A percentile compares a stretch with the other conserved stretches of the same genome.
phyloP scores from a whole-genome alignment of 2,888 invertebrate species.

The Maniola hyperantus region DNA sequence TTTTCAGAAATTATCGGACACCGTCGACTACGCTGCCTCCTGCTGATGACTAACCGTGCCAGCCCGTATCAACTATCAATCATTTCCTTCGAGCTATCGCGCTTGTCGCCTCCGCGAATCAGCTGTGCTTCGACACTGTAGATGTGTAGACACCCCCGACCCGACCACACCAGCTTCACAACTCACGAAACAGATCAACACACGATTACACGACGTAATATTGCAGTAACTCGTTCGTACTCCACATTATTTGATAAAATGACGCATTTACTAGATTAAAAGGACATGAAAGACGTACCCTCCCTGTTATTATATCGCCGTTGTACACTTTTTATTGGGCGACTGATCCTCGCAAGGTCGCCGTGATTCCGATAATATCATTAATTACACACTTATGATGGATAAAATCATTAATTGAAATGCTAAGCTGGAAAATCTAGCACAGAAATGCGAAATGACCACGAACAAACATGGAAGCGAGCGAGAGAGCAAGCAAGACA shows the following conservation, averaged over 20 bases:
- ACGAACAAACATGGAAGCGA: slow-evolving; percentile 83
- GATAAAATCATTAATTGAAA: slow-evolving; percentile 73
- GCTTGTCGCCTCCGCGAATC: slow-evolving; percentile 74
- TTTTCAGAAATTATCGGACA: slow-evolving; percentile 55
- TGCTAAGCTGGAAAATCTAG: slow-evolving; percentile 76
- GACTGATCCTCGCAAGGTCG: slow-evolving; percentile 78
- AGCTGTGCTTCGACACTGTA: slow-evolving; percentile 62
- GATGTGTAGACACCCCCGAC: slow-evolving; percentile 47
- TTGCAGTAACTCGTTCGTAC: slow-evolving; percentile 56
- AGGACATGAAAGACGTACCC: slow-evolving; percentile 81
- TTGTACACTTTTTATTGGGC: slow-evolving; percentile 72
- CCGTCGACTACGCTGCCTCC: slow-evolving; percentile 64
- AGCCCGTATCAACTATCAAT: slow-evolving; percentile 67
- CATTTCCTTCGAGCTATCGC: slow-evolving; percentile 63
- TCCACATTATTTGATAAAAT: slow-evolving; percentile 76
- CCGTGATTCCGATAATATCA: slow-evolving; percentile 76
- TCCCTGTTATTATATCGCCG: slow-evolving; percentile 78
- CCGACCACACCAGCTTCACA: slow-evolving; percentile 39
- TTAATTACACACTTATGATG: slow-evolving; percentile 74
- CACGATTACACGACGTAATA: slow-evolving; percentile 47
- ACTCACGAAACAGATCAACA: slow-evolving; percentile 31
- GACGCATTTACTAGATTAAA: slow-evolving; percentile 81
- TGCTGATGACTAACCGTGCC: slow-evolving; percentile 76
- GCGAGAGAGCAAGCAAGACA: slow-evolving; percentile 73
- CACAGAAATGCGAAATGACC: slow-evolving; percentile 79